A percentile compares a stretch with the other conserved stretches of the same genome.
Evolutionary conservation across 1,140 invertebrate genomes (phyloP).

Genomic region (Brachionus paranguensis): DNA sequence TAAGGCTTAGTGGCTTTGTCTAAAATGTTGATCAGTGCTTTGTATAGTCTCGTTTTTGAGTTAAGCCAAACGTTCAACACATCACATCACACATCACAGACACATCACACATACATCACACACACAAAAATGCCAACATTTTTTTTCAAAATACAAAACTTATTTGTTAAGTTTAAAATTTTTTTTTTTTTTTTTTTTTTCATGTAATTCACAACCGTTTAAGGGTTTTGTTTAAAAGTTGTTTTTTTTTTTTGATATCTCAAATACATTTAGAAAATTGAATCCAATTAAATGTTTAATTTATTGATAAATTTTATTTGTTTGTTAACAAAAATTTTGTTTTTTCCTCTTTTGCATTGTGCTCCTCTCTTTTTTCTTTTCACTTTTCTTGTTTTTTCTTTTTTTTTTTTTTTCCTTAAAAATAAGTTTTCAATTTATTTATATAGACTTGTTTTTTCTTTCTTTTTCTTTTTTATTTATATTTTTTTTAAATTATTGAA

Average conservation of each 20-base stretch:
- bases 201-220: not conserved
- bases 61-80: not conserved
- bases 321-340: not conserved
- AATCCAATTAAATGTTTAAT: slow-evolving; percentile 31
- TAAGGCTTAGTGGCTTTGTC: not conserved
- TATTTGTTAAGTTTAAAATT: not conserved
- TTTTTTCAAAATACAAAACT: not conserved
- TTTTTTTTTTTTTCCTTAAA: not conserved
- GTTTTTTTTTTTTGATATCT: no score
- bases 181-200: not conserved
- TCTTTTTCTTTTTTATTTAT: not conserved
- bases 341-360: not conserved
- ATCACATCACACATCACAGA: not conserved
- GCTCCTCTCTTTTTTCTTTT: no score
- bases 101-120: no score
- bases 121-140: not conserved
- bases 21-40: not conserved
- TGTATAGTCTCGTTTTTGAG: not conserved
- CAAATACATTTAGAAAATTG: not conserved
- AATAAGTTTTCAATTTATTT: slow-evolving; percentile 2
- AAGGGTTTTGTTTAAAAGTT: not conserved
- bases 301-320: slow-evolving; percentile 24
- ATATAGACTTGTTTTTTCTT: no score
- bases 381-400: no score
- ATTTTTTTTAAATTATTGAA: slow-evolving; percentile 23